phyloP scores from a whole-genome alignment of 1,140 invertebrate species.

The Bombus haemorrhoidalis region DNA sequence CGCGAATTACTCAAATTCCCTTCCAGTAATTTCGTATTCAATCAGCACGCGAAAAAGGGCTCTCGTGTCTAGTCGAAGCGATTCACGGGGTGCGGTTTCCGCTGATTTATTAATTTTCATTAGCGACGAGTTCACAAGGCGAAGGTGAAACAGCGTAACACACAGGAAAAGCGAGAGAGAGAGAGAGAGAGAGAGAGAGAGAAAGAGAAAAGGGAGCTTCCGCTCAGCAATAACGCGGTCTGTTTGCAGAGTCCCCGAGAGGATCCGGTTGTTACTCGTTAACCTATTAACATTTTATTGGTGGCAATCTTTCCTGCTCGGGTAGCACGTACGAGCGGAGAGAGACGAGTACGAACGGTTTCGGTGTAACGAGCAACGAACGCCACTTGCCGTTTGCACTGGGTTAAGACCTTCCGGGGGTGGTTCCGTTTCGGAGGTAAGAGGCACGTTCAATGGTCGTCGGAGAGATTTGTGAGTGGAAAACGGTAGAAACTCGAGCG shows the following conservation, averaged over 20 bases:
- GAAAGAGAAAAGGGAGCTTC: too few species aligned
- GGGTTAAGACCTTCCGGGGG: constrained; percentile 59
- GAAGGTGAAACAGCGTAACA: constrained; percentile 6
- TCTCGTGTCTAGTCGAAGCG: not conserved
- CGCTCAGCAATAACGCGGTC: constrained; percentile 24
- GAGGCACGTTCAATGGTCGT: constrained; percentile 53
- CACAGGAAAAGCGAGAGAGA: too few species aligned
- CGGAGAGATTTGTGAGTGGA: constrained; percentile 59
- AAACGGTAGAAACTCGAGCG: constrained; percentile 46
- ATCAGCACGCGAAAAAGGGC: constrained; percentile 6
- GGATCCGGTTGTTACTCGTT: constrained; percentile 57
- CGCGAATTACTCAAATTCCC: not conserved
- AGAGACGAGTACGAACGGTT: constrained; percentile 14
- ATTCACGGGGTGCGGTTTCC: not conserved
- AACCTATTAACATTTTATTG: constrained; percentile 73
- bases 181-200: not conserved
- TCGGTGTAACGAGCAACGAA: constrained; percentile 44
- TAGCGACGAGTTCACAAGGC: constrained; percentile 8
- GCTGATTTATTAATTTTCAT: constrained; percentile 51
- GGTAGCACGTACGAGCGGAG: constrained; percentile 13
- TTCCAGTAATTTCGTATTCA: constrained; percentile 20
- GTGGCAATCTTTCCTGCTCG: constrained; percentile 60
- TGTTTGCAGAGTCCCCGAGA: constrained; percentile 23
- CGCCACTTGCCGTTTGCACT: not conserved
- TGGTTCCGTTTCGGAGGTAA: constrained; percentile 55